A percentile compares a stretch with the other conserved stretches of the same genome.
Conservation (phyloP, 2,888 invertebrate genomes). For the Dryobota labecula region DNA sequence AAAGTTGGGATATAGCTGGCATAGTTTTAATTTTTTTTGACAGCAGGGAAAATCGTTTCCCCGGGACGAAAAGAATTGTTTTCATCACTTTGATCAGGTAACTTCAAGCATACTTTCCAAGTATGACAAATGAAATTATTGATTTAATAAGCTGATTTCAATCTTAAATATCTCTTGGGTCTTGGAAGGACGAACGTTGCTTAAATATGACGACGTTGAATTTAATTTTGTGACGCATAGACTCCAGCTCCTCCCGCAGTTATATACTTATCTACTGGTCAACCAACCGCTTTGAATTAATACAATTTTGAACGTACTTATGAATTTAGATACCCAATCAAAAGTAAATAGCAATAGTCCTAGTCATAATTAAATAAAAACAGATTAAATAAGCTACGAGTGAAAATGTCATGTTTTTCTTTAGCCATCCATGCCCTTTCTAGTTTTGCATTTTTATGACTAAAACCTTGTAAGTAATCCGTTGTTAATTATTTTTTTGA, state of each 20-base stretch:
- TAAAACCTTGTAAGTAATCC: conserved; percentile 3
- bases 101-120: too few species aligned
- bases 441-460: neutral
- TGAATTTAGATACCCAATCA: neutral
- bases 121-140: too few species aligned
- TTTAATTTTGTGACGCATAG: conserved; percentile 22
- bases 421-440: neutral
- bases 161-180: conserved; percentile 7
- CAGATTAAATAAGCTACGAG: neutral
- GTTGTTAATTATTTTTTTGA: conserved; percentile 11
- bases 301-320: neutral
- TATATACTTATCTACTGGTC: conserved; percentile 15
- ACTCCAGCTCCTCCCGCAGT: neutral
- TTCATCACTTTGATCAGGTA: too few species aligned
- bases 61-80: too few species aligned
- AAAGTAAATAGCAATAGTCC: neutral
- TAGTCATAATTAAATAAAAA: neutral
- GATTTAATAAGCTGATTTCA: conserved; percentile 14
- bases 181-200: neutral
- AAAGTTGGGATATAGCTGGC: too few species aligned
- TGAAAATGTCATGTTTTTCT: neutral
- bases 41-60: too few species aligned
- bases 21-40: too few species aligned
- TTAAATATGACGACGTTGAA: conserved; percentile 18
- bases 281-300: neutral